Conservation (phyloP, 2,797 vertebrate genomes). For the Cynopterus sphinx region DNA sequence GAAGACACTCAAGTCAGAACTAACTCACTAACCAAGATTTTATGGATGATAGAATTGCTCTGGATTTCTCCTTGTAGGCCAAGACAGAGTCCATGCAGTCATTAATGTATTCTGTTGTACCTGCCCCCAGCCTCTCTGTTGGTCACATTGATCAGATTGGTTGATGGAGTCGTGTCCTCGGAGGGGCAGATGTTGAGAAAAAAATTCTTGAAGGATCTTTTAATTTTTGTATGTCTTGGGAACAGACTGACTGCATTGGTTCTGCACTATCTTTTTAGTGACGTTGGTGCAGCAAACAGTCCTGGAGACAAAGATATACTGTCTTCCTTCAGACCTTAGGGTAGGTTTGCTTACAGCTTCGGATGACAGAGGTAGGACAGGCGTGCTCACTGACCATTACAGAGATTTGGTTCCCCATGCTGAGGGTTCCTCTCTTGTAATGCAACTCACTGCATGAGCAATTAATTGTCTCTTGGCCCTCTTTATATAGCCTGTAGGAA, state of each 20-base stretch:
- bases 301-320: neutral
- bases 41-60: neutral
- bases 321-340: neutral
- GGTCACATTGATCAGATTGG: neutral
- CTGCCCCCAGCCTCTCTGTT: neutral
- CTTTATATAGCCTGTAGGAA: neutral
- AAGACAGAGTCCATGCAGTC: neutral
- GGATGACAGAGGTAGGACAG: neutral
- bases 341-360: neutral
- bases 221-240: neutral
- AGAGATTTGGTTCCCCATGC: neutral
- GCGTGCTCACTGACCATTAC: neutral
- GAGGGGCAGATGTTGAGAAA: neutral
- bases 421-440: neutral
- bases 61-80: neutral
- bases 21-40: neutral
- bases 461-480: neutral
- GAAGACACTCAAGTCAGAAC: neutral
- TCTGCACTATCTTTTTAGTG: neutral
- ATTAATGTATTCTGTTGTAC: neutral
- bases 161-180: neutral
- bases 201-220: neutral
- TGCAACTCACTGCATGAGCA: neutral
- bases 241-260: neutral
- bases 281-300: neutral